Evolutionary conservation across 2,888 invertebrate species (phyloP), one percentile per base, ranked within the genome.

Genomic region (Galeruca laticollis): DNA sequence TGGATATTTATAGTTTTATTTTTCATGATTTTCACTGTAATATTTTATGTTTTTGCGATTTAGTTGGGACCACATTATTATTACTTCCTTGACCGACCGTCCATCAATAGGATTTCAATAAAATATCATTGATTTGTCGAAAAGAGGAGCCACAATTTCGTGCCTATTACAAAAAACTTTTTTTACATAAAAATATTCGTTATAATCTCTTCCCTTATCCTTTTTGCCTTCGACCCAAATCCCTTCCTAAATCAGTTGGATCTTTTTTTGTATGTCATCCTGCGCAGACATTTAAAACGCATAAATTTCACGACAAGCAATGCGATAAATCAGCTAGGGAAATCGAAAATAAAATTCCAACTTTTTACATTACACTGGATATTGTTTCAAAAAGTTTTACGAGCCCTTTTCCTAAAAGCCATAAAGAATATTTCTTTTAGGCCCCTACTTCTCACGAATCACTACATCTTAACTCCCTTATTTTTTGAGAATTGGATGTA

Each of bases 331-430:
- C 68, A 54, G 47, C 60, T 43, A 40, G 51, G 40, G 49, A 60
- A 60, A 71, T 68, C 64, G 60, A 68, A 71, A 68, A 68, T 68
- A 68, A 71, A 68, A 71, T 68, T 63, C 67, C 56, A 71, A 71
- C 71, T 68, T 71, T 64, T 61, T 71, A 68, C 64, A 68, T 71
- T 71, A 71, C 67, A 67, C 68, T 68, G 56, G 71, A 71, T 68
- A 71, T 71, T 71, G 71, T 67, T 71, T 68, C 63, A 63, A 68
- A 71, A 71, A 71, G 49, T 71, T 70, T 70, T 71, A 71, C 71
- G 71, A 64, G 67, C 54, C 68, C 60, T 64, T 68, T 68, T 64
- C 52, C 71, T 59, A 60, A 68, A 63, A 71, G 68, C 64, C 60
- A 71, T 71, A 68, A 71, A 71, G 56, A 71, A 68, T 71, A 68